Evolutionary conservation across 64 coral and sea anemone species (phyloP), one percentile per base, ranked within the genome.

Genomic region (Montipora sp.): DNA sequence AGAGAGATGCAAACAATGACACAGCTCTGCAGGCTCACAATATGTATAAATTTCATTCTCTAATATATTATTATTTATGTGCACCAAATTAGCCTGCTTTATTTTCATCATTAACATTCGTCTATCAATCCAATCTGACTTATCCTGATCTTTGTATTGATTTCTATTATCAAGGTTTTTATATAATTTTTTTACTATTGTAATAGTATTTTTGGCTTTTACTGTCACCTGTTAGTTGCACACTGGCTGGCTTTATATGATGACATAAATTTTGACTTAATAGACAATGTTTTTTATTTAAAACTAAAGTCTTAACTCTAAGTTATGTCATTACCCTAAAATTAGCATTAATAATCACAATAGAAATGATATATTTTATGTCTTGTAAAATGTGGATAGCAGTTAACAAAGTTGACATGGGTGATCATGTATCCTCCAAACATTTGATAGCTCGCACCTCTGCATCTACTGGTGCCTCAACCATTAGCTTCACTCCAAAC

Each of bases 401-500:
- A 36, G 36, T 55, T 55, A 55, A 55, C 51, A 55, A 55, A 66
- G 68, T 11, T 71, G 68, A n/a, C 18, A 23, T 22, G 20, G 20
- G 20, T 71, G 18, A 68, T 44, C 80, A 90, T 70, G 93, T 86
- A 24, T 92, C 92, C 63, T 96, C 89, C 45, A 94, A 60, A 83
- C 92, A 96, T 69, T 96, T 93, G 70, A 94, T 79, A 24, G 92
- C 95, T 88, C 92, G 71, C 7, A 94, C 92, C 48, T 96, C 95
- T 3, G 90, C 75, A 0, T 92, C 80, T 69, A 96, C 93, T 75
- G 76, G 92, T 10, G 89, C 89, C 73, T 96, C 95, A 1, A 96
- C 95, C 83, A 94, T 87, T 50, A 96, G 90, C 59, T 94, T 96
- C 4, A 96, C 89, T 70, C 95, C 95, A 96, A 96, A 96, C 95